Conservation (phyloP, 2,888 invertebrate genomes). For the Papilio gigon region DNA sequence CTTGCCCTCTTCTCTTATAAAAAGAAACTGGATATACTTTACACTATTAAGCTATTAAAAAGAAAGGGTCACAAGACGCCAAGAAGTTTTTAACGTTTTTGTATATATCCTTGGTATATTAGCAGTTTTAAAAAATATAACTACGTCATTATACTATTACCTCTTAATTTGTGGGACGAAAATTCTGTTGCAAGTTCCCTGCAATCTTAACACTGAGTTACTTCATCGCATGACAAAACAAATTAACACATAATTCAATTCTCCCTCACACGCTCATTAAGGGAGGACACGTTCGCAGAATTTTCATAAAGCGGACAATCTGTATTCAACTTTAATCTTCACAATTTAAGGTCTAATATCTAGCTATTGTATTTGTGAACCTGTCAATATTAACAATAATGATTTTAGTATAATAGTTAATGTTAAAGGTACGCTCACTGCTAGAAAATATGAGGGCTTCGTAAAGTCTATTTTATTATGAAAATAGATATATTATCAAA, state of each 20-base stretch:
- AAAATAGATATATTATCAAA: neutral
- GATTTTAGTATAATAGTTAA: neutral
- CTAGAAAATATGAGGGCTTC: neutral
- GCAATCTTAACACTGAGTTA: conserved; percentile 58
- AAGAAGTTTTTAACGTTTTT: no score
- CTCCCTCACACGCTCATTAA: conserved; percentile 38
- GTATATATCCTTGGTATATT: no score
- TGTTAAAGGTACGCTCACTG: neutral
- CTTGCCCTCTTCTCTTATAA: no score
- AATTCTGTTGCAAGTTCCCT: conserved; percentile 42
- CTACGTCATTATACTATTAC: no score
- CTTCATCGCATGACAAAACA: conserved; percentile 77
- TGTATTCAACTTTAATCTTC: neutral
- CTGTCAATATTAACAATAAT: neutral
- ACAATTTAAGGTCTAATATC: neutral
- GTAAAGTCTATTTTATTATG: neutral
- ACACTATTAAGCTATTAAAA: no score
- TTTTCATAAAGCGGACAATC: conserved; percentile 4
- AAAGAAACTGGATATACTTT: no score
- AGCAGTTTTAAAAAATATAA: no score
- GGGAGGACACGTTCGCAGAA: conserved; percentile 26
- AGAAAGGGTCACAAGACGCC: no score
- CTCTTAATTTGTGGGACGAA: conserved; percentile 6
- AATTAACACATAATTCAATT: conserved; percentile 73
- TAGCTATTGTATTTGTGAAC: neutral